A percentile compares a stretch with the other conserved stretches of the same genome.
Conservation (phyloP, 2,113 vertebrate genomes). For the Leptobrachium ailaonicum region DNA sequence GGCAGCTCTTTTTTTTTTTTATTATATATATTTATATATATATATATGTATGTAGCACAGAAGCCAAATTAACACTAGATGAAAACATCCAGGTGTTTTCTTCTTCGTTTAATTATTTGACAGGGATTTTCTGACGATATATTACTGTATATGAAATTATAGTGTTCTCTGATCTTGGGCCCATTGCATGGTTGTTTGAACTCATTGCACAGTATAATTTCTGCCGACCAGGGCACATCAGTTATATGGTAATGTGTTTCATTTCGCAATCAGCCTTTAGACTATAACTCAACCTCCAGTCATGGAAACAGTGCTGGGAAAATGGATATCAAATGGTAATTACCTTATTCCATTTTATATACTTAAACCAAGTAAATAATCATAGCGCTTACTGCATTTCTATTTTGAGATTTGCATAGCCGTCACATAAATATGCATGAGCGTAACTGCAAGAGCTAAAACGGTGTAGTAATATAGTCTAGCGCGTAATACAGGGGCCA, state of each 20-base stretch:
- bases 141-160: no score
- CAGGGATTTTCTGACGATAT: no score
- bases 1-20: no score
- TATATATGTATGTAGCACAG: no score
- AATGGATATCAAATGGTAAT: slow-evolving; percentile 60
- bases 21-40: no score
- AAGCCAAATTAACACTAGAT: no score
- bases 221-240: not conserved
- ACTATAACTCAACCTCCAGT: slow-evolving; percentile 60
- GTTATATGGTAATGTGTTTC: slow-evolving; percentile 11
- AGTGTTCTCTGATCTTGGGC: no score
- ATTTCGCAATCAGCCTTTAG: slow-evolving; percentile 28
- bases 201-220: no score
- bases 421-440: slow-evolving; percentile 57
- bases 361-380: slow-evolving; percentile 59
- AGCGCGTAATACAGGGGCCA: slow-evolving; percentile 32
- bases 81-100: no score
- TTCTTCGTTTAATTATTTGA: no score
- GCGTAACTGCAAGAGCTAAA: slow-evolving; percentile 51
- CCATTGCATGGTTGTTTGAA: no score
- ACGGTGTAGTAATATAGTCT: slow-evolving; percentile 24
- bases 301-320: slow-evolving; percentile 60
- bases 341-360: slow-evolving; percentile 57
- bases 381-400: slow-evolving; percentile 58
- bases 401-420: slow-evolving; percentile 61